Evolutionary conservation across 2,888 invertebrate species (phyloP).

Genomic region (Amaurobius ferox): DNA sequence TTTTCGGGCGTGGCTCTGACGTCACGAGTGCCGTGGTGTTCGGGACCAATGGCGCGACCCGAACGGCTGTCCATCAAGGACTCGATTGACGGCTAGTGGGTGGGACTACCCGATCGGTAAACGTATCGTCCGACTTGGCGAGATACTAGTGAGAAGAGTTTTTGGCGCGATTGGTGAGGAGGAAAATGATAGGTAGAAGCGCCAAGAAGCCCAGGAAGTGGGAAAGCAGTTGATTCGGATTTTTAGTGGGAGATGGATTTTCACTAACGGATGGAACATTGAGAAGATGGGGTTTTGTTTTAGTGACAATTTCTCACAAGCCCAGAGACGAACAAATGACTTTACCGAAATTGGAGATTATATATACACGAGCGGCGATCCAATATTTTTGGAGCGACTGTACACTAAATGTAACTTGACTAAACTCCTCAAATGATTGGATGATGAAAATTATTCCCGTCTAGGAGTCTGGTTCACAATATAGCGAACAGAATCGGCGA

Average conservation of each 20-base stretch:
- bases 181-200: background rate
- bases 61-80: conserved; percentile 67
- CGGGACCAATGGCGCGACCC: conserved; percentile 40
- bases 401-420: no score
- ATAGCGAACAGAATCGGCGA: no score
- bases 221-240: no score
- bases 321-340: no score
- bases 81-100: conserved; percentile 44
- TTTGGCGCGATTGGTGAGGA: background rate
- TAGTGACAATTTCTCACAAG: no score
- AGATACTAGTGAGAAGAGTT: background rate
- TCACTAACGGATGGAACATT: background rate
- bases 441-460: no score
- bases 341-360: no score
- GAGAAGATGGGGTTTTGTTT: background rate
- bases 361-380: no score
- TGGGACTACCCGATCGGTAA: background rate
- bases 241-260: background rate
- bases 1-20: conserved; percentile 65
- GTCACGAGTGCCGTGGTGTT: conserved; percentile 39
- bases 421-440: no score
- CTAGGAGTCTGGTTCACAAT: no score
- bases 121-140: background rate
- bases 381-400: no score
- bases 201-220: background rate